A percentile compares a stretch with the other conserved stretches of the same genome.
Evolutionary conservation across 2,113 vertebrate species (phyloP).

Genomic region (Percina caprodes): DNA sequence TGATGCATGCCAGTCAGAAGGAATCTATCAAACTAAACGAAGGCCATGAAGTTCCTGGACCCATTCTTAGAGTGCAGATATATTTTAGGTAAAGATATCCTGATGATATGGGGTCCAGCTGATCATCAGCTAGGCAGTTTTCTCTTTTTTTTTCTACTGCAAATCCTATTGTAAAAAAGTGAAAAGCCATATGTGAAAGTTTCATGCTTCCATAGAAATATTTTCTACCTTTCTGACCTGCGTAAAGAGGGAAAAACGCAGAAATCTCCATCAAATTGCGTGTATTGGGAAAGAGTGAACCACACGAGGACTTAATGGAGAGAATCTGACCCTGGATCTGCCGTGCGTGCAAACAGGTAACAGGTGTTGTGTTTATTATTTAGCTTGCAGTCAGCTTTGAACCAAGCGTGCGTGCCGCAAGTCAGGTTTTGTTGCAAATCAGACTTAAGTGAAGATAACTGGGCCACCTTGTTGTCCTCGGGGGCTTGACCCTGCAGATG

Average conservation of each 20-base stretch:
- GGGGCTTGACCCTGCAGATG: conserved; percentile 38
- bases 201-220: neutral
- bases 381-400: conserved; percentile 27
- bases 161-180: neutral
- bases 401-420: neutral
- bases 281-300: neutral
- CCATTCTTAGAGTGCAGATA: neutral
- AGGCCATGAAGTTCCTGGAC: neutral
- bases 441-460: conserved; percentile 43
- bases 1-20: neutral
- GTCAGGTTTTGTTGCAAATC: conserved; percentile 32
- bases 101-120: neutral
- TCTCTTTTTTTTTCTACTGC: neutral
- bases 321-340: conserved; percentile 22
- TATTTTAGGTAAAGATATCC: neutral
- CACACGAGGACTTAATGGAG: neutral
- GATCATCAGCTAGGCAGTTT: neutral
- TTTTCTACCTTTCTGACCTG: neutral
- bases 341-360: conserved; percentile 23
- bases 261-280: neutral
- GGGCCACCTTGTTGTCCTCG: conserved; percentile 11
- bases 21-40: neutral
- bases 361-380: conserved; percentile 43
- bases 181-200: neutral
- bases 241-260: neutral